Conservation (phyloP, 2,888 invertebrate genomes). For the Xanthia icteritia region DNA sequence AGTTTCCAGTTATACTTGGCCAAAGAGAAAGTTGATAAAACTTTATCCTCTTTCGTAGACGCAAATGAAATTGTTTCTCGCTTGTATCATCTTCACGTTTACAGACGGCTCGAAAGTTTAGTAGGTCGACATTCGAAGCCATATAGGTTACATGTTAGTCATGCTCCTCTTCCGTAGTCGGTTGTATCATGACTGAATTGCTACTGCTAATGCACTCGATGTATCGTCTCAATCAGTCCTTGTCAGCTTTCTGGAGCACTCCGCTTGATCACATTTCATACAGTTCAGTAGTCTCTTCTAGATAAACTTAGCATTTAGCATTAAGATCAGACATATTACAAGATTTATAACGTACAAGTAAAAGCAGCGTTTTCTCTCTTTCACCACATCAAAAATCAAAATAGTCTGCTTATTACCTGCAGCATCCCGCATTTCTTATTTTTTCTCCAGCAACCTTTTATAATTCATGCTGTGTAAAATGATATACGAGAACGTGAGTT, state of each 20-base stretch:
- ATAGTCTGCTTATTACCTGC: slow-evolving; percentile 1
- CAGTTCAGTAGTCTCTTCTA: not conserved
- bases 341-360: not conserved
- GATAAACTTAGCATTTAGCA: not conserved
- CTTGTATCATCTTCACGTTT: slow-evolving; percentile 34
- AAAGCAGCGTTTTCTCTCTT: not conserved
- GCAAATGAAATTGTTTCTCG: slow-evolving; percentile 38
- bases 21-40: slow-evolving; percentile 55
- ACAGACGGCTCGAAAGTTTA: slow-evolving; percentile 52
- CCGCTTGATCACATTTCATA: slow-evolving; percentile 21
- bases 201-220: slow-evolving; percentile 41
- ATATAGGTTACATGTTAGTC: slow-evolving; percentile 60
- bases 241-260: slow-evolving; percentile 45
- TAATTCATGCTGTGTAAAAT: slow-evolving; percentile 36
- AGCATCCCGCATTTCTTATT: slow-evolving; percentile 5
- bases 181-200: slow-evolving; percentile 36
- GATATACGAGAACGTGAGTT: slow-evolving; percentile 32
- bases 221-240: slow-evolving; percentile 47
- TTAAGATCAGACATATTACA: not conserved
- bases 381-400: not conserved
- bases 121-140: slow-evolving; percentile 53
- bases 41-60: slow-evolving; percentile 14
- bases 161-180: slow-evolving; percentile 49
- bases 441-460: slow-evolving; percentile 26
- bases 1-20: slow-evolving; percentile 13